Evolutionary conservation across 2,888 invertebrate genomes (phyloP), one percentile per base, ranked within the genome.

Genomic region (Miltochrista miniata): DNA sequence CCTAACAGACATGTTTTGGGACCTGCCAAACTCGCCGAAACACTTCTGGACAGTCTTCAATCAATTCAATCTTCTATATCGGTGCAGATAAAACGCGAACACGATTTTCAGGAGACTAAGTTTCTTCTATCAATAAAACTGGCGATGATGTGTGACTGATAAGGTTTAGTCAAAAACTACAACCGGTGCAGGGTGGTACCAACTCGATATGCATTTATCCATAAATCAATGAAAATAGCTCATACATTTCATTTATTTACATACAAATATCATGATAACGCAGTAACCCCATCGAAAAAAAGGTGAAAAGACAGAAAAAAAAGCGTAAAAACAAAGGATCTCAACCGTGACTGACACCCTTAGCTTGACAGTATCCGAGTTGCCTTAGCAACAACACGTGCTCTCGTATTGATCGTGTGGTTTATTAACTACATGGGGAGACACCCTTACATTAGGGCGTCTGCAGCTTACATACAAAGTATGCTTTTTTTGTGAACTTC

Each of bases 371-470:
- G 55, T 57, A 52, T 36, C 48, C 58, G 58, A 50, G 72, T 75
- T 66, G 46, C 71, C 70, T 38, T 74, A 60, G 66, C 68, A 63
- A 76, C 73, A 61, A 30, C 39, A 29, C 39, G 61, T 35, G 44
- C 66, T 62, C 56, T 61, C 47, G 54, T 69, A 76, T 76, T 60
- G 76, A 76, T 74, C 65, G 62, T 56, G 11, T 4, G 44, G 54
- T 63, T 66, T 68, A 61, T 60, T 24, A 48, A 48, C 55, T 59
- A 56, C 51, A 54, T 54, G 51, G 57, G 67, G 73, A 61, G 63
- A 60, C 64, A 68, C 70, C 73, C 73, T 60, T 51, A 51, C 18
- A 2, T 42, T 51, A 45, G 54, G 68, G 47, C 35, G 50, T 36
- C 31, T 34, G 37, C 35, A 51, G 0, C 15, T 34, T 49, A 34